Conservation (phyloP, 2,888 invertebrate species). For the Gasteruption jaculator region DNA sequence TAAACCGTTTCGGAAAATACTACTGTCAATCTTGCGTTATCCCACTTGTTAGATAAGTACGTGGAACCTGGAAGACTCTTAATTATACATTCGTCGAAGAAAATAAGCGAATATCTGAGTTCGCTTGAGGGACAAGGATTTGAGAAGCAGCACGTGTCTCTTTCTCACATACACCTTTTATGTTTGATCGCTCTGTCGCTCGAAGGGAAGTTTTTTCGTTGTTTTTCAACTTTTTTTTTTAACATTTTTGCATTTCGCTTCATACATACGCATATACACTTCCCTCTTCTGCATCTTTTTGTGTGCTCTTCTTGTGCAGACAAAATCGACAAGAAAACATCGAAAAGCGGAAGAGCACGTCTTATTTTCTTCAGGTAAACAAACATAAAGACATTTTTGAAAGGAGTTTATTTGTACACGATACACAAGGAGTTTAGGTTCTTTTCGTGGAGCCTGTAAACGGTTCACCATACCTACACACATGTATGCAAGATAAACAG, state of each 20-base stretch:
- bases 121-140: slow-evolving; percentile 19
- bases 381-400: slow-evolving; percentile 18
- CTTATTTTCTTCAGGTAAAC: slow-evolving; percentile 22
- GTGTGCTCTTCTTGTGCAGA: slow-evolving; percentile 1
- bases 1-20: too few relatives aligned
- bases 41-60: background rate
- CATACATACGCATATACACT: too few relatives aligned
- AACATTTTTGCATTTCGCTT: too few relatives aligned
- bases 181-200: too few relatives aligned
- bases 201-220: too few relatives aligned
- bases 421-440: slow-evolving; percentile 7
- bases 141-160: slow-evolving; percentile 6
- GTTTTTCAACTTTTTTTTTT: too few relatives aligned
- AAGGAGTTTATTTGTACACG: slow-evolving; percentile 11
- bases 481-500: slow-evolving; percentile 22
- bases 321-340: slow-evolving; percentile 11
- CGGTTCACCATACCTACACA: slow-evolving; percentile 29
- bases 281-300: slow-evolving; percentile 7
- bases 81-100: slow-evolving; percentile 29
- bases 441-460: slow-evolving; percentile 31
- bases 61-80: slow-evolving; percentile 16
- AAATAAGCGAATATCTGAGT: slow-evolving; percentile 23
- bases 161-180: background rate
- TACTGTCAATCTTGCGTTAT: too few relatives aligned
- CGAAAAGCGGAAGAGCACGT: background rate